Percentiles rank a stretch among this genome's conserved stretches.
phyloP scores from a whole-genome alignment of 2,113 vertebrate genomes.

The Mesitornis unicolor region DNA sequence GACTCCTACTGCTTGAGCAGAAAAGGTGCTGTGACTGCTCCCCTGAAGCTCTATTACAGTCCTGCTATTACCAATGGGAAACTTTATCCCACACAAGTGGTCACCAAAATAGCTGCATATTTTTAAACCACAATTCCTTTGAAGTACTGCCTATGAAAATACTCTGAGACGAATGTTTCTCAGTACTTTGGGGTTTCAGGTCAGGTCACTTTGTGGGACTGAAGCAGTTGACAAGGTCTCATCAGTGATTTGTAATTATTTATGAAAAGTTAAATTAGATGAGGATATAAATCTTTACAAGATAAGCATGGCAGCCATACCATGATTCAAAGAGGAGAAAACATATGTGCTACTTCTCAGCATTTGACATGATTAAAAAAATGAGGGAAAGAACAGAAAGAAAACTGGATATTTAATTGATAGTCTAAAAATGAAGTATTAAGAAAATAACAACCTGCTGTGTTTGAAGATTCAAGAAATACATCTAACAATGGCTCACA shows the following conservation, averaged over 20 bases:
- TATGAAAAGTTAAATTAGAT: conserved; percentile 59
- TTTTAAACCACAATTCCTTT: conserved; percentile 72
- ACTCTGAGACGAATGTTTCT: conserved; percentile 56
- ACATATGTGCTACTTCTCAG: neutral
- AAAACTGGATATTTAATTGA: neutral
- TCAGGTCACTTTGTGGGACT: conserved; percentile 62
- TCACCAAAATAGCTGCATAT: conserved; percentile 77
- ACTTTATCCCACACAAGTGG: conserved; percentile 76
- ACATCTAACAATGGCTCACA: neutral
- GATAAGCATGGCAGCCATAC: neutral
- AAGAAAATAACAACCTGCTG: neutral
- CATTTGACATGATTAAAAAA: neutral
- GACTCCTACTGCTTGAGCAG: neutral
- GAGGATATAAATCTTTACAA: conserved; percentile 51
- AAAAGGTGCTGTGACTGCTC: neutral
- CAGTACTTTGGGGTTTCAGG: conserved; percentile 64
- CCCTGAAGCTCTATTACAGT: conserved; percentile 38
- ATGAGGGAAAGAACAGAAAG: neutral
- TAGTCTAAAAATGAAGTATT: neutral
- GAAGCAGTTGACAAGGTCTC: conserved; percentile 64
- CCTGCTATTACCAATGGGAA: conserved; percentile 67
- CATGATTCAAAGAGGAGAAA: neutral
- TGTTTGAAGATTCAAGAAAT: neutral
- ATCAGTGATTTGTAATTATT: conserved; percentile 57
- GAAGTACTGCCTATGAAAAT: conserved; percentile 77